phyloP scores from a whole-genome alignment of 2,113 vertebrate species.

The Nyctibius bracteatus region DNA sequence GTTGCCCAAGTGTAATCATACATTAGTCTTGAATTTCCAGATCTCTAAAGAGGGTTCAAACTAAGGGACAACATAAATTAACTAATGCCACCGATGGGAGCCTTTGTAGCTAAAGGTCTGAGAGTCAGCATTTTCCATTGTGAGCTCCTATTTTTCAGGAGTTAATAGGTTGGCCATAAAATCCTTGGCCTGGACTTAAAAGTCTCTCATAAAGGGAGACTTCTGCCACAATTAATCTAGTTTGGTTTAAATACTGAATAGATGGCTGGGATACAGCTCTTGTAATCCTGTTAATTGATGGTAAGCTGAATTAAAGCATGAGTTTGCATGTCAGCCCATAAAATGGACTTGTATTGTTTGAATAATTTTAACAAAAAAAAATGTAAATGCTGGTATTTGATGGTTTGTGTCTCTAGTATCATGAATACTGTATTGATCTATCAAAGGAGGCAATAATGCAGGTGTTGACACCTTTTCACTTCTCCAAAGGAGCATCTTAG shows the following conservation, averaged over 20 bases:
- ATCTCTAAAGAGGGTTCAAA: not conserved
- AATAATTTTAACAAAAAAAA: constrained; percentile 38
- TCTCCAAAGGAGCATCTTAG: constrained; percentile 58
- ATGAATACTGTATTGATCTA: not conserved
- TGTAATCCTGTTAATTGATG: not conserved
- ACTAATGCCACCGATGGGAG: not conserved
- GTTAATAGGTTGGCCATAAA: constrained; percentile 36
- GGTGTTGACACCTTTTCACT: constrained; percentile 49
- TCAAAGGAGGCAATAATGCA: constrained; percentile 51
- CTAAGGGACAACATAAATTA: not conserved
- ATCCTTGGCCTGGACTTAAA: constrained; percentile 38
- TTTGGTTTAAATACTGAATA: constrained; percentile 8
- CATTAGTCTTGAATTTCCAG: not conserved
- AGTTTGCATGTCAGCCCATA: constrained; percentile 56
- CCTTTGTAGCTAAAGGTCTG: constrained; percentile 62
- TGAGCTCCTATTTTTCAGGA: constrained; percentile 69
- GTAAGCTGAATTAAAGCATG: constrained; percentile 45
- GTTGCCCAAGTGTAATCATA: not conserved
- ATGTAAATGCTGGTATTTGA: constrained; percentile 59
- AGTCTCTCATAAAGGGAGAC: constrained; percentile 31
- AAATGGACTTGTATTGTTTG: constrained; percentile 49
- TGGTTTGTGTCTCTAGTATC: constrained; percentile 40
- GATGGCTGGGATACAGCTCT: constrained; percentile 10
- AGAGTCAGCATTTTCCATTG: constrained; percentile 31
- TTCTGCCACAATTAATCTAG: constrained; percentile 21